Evolutionary conservation across 2,888 invertebrate genomes (phyloP), one percentile per base, ranked within the genome.

Genomic region (Pterostichus madidus): DNA sequence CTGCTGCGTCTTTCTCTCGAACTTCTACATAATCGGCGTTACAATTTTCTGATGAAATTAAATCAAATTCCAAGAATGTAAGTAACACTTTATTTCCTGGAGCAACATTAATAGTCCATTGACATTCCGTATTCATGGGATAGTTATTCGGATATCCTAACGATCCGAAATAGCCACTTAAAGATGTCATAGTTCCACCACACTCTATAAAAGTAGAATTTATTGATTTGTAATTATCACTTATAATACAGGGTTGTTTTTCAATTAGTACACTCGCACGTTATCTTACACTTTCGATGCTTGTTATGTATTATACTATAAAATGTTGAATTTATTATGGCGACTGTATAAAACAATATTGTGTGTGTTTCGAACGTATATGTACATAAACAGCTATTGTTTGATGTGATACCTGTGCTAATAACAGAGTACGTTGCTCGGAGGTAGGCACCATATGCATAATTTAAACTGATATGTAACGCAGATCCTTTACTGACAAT

Each of bases 1-100:
- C 97, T 5, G 90, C 89, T 0, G 92, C 91, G 86, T 92, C 89
- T 0, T 90, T 88, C 90, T 95, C 94, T 39, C 97, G 93, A 80
- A 98, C 91, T 91, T 98, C 98, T 44, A 98, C 89, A 88, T 95
- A 98, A 89, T 98, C 98, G 56, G 93, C 92, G 86, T 95, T 94
- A 88, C 98, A 99, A 85, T 93, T 92, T 4, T 94, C 94, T 3
- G 95, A 95, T 7, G 91, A 88, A 85, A 94, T 93, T 84, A 98
- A 86, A 83, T 94, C 92, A 86, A 98, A 93, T 5, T 91, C 89
- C 85, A 92, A 91, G 87, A 98, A 94, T 11, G 91, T 91, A 0
- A 98, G 86, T 44, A 91, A 91, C 10, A 96, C 90, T 85, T 90
- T 91, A 88, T 95, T 97, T 10, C 98, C 98, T 17, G 92, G 91